Conservation (phyloP, 2,797 vertebrate genomes). For the Tolypeutes matacus region DNA sequence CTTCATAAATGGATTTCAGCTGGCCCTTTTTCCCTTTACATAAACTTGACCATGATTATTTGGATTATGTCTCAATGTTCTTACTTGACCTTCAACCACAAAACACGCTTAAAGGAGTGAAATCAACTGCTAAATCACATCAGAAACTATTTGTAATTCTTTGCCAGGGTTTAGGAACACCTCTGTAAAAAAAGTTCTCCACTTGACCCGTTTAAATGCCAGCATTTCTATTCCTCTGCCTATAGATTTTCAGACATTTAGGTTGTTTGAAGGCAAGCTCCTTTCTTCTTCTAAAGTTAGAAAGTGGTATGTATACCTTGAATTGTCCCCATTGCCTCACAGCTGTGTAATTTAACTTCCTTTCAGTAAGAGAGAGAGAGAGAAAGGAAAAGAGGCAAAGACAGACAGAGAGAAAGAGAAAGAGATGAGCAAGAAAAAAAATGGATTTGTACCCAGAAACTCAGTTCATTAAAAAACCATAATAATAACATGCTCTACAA, state of each 20-base stretch:
- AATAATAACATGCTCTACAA: not conserved
- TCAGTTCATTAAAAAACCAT: not conserved
- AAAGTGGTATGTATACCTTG: not conserved
- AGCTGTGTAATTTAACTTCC: not conserved
- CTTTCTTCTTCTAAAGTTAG: not conserved
- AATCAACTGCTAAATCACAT: not conserved
- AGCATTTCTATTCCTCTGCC: not conserved
- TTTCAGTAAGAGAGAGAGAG: not conserved
- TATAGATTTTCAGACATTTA: not conserved
- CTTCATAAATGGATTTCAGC: conserved; percentile 61
- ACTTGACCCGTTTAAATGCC: conserved; percentile 13
- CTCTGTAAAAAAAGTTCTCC: not conserved
- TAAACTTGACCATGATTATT: conserved; percentile 56
- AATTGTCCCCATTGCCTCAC: not conserved
- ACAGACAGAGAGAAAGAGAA: not conserved
- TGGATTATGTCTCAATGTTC: conserved; percentile 59
- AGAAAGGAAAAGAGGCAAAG: not conserved
- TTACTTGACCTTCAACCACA: conserved; percentile 57
- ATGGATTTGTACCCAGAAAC: not conserved
- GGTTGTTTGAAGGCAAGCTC: not conserved
- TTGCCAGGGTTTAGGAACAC: conserved; percentile 24
- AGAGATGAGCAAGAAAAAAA: not conserved
- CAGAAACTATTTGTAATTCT: not conserved
- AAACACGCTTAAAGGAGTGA: conserved; percentile 23
- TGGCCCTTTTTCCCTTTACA: conserved; percentile 20